Evolutionary conservation across 2,113 vertebrate genomes (phyloP), one percentile per base, ranked within the genome.

Genomic region (Melanerpes formicivorus): DNA sequence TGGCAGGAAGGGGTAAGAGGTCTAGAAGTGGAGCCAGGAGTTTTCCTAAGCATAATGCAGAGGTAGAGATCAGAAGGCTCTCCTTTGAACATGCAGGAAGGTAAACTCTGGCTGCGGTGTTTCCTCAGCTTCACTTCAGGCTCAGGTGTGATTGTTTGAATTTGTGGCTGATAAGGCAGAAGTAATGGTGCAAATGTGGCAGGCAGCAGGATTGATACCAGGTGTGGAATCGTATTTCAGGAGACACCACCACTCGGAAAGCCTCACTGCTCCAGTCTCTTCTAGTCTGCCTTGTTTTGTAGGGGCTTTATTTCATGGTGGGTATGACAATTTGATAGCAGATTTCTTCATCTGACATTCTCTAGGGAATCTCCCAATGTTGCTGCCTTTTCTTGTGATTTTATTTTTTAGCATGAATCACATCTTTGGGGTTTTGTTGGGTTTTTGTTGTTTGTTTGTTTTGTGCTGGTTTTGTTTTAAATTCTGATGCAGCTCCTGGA

Each of bases 1-100:
- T 89, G n/a, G 19, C 37, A 76, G 15, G 72, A 65, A 75, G 29
- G 29, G 9, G 54, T 89, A 48, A 65, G 59, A 85, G 32, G 18
- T 90, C 74, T 84, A 63, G 34, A 44, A 40, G 65, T 95, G 93
- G 89, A 96, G 93, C 96, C 83, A 94, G 78, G 23, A 93, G 32
- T 86, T 87, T 90, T 56, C 58, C 74, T 93, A 37, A 88, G 25
- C 0, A 14, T 52, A 48, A 26, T 18, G 23, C 87, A 84, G 84
- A 64, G 40, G 32, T 83, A 84, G 92, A 48, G 55, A 89, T 48
- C 25, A 48, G 55, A 63, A 80, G 71, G 26, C n/a, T 90, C 96
- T 93, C 71, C 54, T 90, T 48, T 86, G 60, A 87, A 74, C 3
- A 1, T 76, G 62, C 42, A 75, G 88, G 48, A 74, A 5, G 30